phyloP scores from a whole-genome alignment of 2,113 vertebrate genomes.

The Percina caprodes region DNA sequence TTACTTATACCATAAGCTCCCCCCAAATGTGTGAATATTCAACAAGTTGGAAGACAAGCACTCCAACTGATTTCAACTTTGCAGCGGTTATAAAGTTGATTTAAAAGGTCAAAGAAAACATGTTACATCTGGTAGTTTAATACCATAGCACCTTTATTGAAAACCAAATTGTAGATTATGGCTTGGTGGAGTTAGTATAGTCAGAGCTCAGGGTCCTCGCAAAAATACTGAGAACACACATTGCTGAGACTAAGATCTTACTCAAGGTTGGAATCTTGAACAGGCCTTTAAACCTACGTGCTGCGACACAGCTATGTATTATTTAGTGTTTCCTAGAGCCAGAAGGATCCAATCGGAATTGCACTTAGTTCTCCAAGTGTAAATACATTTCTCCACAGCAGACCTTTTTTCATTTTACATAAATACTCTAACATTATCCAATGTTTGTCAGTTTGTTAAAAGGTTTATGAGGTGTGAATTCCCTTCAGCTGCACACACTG shows the following conservation, averaged over 20 bases:
- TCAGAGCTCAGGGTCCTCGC: background rate
- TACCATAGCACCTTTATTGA: background rate
- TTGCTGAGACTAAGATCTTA: background rate
- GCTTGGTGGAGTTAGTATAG: background rate
- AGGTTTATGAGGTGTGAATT: background rate
- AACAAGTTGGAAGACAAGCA: background rate
- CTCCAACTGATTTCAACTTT: background rate
- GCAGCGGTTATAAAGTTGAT: background rate
- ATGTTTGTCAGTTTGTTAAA: background rate
- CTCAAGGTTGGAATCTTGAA: background rate
- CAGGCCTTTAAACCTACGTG: background rate
- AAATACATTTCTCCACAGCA: background rate
- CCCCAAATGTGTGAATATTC: background rate
- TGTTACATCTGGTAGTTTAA: background rate
- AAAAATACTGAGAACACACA: background rate
- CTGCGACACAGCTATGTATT: background rate
- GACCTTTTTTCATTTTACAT: background rate
- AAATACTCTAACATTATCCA: background rate
- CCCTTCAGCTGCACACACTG: background rate
- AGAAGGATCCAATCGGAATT: background rate
- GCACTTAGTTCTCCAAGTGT: background rate
- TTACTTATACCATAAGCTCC: background rate
- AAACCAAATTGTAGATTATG: background rate
- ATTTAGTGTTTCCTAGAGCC: background rate
- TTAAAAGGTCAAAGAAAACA: background rate